Evolutionary conservation across 37 sponge, comb jelly and placozoan species (phyloP), one percentile per base, ranked within the genome.

Genomic region (Aplysina aerophoba): DNA sequence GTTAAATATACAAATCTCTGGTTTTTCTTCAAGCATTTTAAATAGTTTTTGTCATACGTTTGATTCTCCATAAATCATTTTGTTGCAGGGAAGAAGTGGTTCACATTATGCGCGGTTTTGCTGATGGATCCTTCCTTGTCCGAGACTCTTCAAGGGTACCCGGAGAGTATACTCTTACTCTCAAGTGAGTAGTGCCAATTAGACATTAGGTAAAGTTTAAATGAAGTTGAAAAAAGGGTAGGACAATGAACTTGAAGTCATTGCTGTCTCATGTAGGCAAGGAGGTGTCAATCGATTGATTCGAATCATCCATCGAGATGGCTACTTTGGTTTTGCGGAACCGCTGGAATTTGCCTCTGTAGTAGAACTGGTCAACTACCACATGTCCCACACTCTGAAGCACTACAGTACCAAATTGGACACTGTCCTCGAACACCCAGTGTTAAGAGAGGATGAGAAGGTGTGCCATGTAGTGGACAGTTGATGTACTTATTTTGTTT

Each of bases 91-190:
- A 97, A 61, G 94, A 93, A 19, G 94, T 95, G 31, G 93, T 91
- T 5, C 89, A 95, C 22, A 91, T 82, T 50, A 95, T 97, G 98
- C 87, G 89, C 62, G 91, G 88, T 35, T 87, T 37, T 73, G 89
- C 91, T 17, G 95, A 97, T 61, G 98, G 98, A 0, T 79, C 98
- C n/a, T 97, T 95, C 68, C 89, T 97, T 0, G 98, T 97, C 37
- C 66, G 98, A 28, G 98, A 97, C 66, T 96, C 96, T 13, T 85
- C 94, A 17, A 81, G 89, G 13, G 85, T 84, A 17, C 77, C 90
- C 16, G 96, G 96, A 53, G 89, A 95, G 37, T 97, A 97, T 87
- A 97, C 98, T 15, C 90, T 97, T n/a, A 97, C 98, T 8, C 83
- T 97, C 3, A 91, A 83, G 94, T 91, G 33, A 79, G 88, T 50